Conservation (phyloP, 2,113 vertebrate species). For the Numenius arquata region DNA sequence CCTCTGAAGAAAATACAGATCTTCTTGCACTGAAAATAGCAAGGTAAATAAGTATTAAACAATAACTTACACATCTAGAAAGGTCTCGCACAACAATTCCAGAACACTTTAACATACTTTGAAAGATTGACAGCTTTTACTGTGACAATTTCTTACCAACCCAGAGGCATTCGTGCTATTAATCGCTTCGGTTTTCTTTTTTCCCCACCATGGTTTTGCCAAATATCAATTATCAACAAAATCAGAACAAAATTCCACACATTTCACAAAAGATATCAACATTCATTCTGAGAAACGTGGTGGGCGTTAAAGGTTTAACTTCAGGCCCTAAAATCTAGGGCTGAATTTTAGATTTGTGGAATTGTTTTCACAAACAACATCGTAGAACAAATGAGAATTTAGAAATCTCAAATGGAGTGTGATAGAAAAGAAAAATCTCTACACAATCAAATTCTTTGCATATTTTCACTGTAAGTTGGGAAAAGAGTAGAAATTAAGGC, state of each 20-base stretch:
- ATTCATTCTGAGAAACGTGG: not conserved
- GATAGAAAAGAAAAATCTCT: not conserved
- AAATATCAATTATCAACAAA: not conserved
- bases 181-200: not conserved
- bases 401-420: not conserved
- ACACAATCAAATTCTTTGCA: not conserved
- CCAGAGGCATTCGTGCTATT: not conserved
- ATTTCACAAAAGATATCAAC: not conserved
- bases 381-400: not conserved
- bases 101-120: not conserved
- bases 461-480: not conserved
- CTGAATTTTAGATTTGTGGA: not conserved
- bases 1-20: not conserved
- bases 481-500: not conserved
- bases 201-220: not conserved
- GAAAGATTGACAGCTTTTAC: not conserved
- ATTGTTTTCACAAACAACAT: not conserved
- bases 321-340: not conserved
- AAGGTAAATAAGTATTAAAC: not conserved
- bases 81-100: not conserved
- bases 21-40: not conserved
- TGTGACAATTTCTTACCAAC: not conserved
- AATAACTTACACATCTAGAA: not conserved
- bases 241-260: slow-evolving; percentile 40
- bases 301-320: not conserved